Evolutionary conservation across 2,888 invertebrate genomes (phyloP).

Genomic region (Drosophila austrosaltans): DNA sequence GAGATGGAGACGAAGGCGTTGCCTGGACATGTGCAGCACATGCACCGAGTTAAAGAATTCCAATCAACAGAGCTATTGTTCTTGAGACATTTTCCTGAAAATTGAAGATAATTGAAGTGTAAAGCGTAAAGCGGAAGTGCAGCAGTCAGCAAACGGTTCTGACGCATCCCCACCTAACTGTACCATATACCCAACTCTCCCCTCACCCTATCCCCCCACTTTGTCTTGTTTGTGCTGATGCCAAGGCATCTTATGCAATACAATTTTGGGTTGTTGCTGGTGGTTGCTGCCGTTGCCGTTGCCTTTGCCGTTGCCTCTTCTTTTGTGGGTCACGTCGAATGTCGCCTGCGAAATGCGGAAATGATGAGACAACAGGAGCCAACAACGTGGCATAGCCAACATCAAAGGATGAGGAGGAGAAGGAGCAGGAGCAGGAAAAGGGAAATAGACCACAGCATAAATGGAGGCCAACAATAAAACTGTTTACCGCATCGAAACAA

Average conservation of each 20-base stretch:
- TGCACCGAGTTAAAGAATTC: conserved; percentile 77
- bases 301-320: neutral
- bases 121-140: conserved; percentile 75
- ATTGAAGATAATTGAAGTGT: conserved; percentile 81
- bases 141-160: conserved; percentile 62
- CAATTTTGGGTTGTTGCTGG: conserved; percentile 54
- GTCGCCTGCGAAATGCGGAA: conserved; percentile 49
- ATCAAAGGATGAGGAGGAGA: neutral
- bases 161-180: conserved; percentile 8
- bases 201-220: neutral
- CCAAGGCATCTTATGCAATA: conserved; percentile 69
- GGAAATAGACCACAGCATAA: conserved; percentile 38
- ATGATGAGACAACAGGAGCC: conserved; percentile 54
- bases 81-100: conserved; percentile 78
- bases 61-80: conserved; percentile 78
- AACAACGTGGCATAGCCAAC: conserved; percentile 12
- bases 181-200: neutral
- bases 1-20: neutral
- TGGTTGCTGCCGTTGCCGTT: neutral
- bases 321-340: conserved; percentile 39
- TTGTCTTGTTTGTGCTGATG: conserved; percentile 46
- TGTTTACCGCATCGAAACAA: conserved; percentile 54
- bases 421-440: neutral
- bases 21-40: conserved; percentile 46
- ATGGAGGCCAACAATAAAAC: conserved; percentile 57